Evolutionary conservation across 2,888 invertebrate genomes (phyloP), one percentile per base, ranked within the genome.

Genomic region (Morinoia aosen): DNA sequence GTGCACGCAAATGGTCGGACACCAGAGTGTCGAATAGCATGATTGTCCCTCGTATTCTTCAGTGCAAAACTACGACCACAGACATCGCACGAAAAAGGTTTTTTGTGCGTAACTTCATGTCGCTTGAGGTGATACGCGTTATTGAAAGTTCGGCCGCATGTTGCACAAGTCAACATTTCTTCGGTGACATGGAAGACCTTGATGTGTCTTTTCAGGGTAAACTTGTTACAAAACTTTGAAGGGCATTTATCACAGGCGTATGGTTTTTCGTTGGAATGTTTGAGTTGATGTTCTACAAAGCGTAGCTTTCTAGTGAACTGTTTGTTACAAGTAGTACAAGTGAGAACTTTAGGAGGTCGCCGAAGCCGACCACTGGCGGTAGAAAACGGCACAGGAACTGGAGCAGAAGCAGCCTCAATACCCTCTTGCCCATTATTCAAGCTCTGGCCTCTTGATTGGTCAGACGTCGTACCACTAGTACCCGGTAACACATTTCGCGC

Each of bases 21-120:
- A 57, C 96, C 96, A 95, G 96, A 88, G 88, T 96, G 96, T 48
- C 96, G 96, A n/a, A 96, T 95, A 56, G 96, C 96, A 88, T 96
- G 96, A 7, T 96, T 96, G 88, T 96, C 96, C 90, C 96, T 96
- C 8, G 96, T 96, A 58, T 95, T 94, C 93, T 96, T 96, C 40
- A 96, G 95, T 12, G 96, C 96, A 95, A 96, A 96, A 39, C 96
- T 88, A 76, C 96, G 96, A 25, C 96, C 96, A 95, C 96, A 96
- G 11, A 96, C 95, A 39, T 96, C 96, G 91, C 96, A 96, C 56
- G 95, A 61, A 91, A 96, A 96, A 16, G 96, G 96, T 91, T 96
- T 96, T 40, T 95, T 95, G 95, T 95, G 64, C 58, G 40, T 39
- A n/a, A n/a, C 64, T 95, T 95, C 95, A 39, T 95, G 95, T 25